Evolutionary conservation across 2,113 vertebrate genomes (phyloP).

Genomic region (Cynocephalus volans): DNA sequence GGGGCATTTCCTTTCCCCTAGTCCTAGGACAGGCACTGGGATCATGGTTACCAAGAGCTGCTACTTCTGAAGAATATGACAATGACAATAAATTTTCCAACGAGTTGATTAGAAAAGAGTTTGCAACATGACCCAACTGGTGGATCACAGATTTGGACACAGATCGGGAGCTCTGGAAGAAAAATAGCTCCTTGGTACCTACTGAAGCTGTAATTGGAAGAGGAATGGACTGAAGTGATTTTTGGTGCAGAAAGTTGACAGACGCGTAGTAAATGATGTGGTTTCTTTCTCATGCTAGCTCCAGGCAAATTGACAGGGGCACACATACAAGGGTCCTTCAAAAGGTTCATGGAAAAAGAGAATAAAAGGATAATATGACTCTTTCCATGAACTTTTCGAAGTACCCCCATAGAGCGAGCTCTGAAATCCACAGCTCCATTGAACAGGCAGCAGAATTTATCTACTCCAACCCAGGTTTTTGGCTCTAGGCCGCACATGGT

Average conservation of each 20-base stretch:
- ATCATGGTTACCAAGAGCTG: not conserved
- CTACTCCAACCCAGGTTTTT: not conserved
- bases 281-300: not conserved
- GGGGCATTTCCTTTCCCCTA: not conserved
- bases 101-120: not conserved
- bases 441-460: not conserved
- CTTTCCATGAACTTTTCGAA: too few relatives aligned
- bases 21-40: not conserved
- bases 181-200: not conserved
- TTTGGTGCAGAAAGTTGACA: slow-evolving; percentile 36
- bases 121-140: not conserved
- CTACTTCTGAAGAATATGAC: not conserved
- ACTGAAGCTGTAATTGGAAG: not conserved
- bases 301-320: not conserved
- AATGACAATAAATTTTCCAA: not conserved
- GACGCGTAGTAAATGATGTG: not conserved
- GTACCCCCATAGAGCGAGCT: not conserved
- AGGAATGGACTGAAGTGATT: not conserved
- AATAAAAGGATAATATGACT: too few relatives aligned
- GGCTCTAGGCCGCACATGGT: not conserved
- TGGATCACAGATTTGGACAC: not conserved
- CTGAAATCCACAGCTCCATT: not conserved
- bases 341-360: too few relatives aligned
- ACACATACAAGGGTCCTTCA: too few relatives aligned
- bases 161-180: not conserved